Base-by-base conservation (phyloP, 1,140 invertebrate species). In the Calosoma granatense region DNA sequence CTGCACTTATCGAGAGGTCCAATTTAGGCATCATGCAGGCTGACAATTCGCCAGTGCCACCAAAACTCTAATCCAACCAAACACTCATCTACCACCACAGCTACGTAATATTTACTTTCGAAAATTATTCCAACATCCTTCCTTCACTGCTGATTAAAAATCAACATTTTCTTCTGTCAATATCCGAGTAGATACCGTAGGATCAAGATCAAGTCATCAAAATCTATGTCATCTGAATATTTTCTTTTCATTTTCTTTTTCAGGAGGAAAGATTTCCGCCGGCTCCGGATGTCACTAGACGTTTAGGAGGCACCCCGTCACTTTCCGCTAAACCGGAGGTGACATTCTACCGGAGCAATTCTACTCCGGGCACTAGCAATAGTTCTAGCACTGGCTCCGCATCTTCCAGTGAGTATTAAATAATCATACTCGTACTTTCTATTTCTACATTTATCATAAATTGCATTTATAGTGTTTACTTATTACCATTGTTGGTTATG, bases 221-320 rank as follows among this genome's bases (percentile, higher is more conserved):
- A 36, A 9, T 9, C 6, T n/a, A 9, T 36, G 26, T 9, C 6
- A 36, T 36, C 6, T n/a, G 26, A 9, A 36, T 36, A n/a, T 9
- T 9, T 9, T 36, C n/a, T 9, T 36, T 11, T 47, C 41, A 17
- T 12, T 61, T 54, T 56, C 58, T 30, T 71, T 69, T 56, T 41
- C 63, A 70, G 70, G 68, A 70, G 14, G 68, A 70, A 54, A 58
- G 66, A 39, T 68, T 71, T 56, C 67, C 64, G 43, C 70, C 70
- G 17, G 70, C 68, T 19, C 70, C 70, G 51, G 70, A 71, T 58
- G 68, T 71, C 15, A 71, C 70, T 4, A 59, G 67, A 51, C 61
- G 70, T 41, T 65, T 70, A 61, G 66, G 63, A 15, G 64, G 67
- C 14, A 59, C 65, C 20, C 66, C 64, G 21, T 60, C 65, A 21